Percentiles rank a stretch among this genome's conserved stretches.
phyloP scores from a whole-genome alignment of 2,113 vertebrate genomes.

The Strix aluco region DNA sequence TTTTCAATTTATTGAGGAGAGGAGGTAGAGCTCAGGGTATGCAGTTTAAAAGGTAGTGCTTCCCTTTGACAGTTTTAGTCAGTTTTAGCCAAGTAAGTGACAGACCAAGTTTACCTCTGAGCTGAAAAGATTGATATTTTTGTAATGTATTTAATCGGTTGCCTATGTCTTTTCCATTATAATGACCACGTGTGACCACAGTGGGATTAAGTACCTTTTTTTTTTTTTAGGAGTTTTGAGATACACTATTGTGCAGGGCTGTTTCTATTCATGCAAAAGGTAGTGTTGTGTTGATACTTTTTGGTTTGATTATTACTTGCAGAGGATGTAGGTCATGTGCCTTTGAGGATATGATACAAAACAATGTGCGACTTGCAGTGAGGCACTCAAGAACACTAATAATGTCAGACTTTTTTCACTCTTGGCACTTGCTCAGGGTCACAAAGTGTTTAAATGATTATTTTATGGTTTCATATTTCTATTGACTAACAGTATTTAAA shows the following conservation, averaged over 20 bases:
- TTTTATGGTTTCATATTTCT: not conserved
- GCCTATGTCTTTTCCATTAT: not conserved
- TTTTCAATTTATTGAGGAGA: not conserved
- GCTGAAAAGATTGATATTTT: not conserved
- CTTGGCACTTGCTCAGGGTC: not conserved
- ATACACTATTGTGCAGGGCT: not conserved
- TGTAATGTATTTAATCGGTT: not conserved
- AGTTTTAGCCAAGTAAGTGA: not conserved
- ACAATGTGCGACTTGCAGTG: not conserved
- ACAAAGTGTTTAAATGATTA: not conserved
- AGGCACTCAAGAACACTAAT: not conserved
- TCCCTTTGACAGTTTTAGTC: not conserved
- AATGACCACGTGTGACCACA: not conserved
- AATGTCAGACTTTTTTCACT: not conserved
- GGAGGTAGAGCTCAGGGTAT: not conserved
- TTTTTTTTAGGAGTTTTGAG: not conserved
- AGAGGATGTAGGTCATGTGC: not conserved
- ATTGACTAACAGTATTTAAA: not conserved
- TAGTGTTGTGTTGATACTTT: not conserved
- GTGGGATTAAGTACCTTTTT: not conserved
- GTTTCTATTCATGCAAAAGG: accelerated
- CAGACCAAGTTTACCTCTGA: not conserved
- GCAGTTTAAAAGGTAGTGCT: not conserved
- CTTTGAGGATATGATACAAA: not conserved
- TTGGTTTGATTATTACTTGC: not conserved